phyloP scores from a whole-genome alignment of 2,797 vertebrate genomes.

The Pipistrellus nathusii region DNA sequence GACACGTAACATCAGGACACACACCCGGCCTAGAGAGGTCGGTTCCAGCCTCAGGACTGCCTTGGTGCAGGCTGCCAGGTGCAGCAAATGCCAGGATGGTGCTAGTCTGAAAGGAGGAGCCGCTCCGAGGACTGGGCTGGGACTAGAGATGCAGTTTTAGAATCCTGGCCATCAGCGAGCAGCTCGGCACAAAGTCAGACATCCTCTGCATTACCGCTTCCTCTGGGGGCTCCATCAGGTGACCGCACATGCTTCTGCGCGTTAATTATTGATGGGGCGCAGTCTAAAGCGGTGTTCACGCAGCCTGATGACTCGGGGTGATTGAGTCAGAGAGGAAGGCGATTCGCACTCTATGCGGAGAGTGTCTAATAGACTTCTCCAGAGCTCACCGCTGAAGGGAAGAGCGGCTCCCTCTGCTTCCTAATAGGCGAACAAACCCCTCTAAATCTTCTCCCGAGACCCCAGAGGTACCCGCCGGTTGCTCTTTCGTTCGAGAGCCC shows the following conservation, averaged over 20 bases:
- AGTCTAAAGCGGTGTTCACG: constrained; percentile 62
- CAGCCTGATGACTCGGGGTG: constrained; percentile 72
- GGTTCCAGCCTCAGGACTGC: not conserved
- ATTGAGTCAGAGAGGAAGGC: constrained; percentile 72
- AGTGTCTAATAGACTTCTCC: constrained; percentile 66
- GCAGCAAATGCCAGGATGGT: not conserved
- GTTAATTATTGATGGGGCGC: constrained; percentile 78
- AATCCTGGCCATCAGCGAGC: constrained; percentile 15
- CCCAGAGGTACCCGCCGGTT: constrained; percentile 71
- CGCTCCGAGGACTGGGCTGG: not conserved
- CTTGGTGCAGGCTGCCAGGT: not conserved
- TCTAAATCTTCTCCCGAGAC: constrained; percentile 70
- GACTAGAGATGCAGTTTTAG: constrained; percentile 6
- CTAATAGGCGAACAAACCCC: constrained; percentile 71
- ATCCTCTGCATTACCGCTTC: not conserved
- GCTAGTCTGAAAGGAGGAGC: not conserved
- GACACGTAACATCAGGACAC: not conserved
- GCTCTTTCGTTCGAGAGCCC: constrained; percentile 59
- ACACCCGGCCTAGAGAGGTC: not conserved
- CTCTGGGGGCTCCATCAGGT: constrained; percentile 62
- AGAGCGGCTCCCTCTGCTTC: constrained; percentile 54
- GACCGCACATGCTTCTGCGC: not conserved
- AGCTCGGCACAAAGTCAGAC: constrained; percentile 19
- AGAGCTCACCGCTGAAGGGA: constrained; percentile 73
- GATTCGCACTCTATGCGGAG: constrained; percentile 61